A percentile compares a stretch with the other conserved stretches of the same genome.
Evolutionary conservation across 2,888 invertebrate genomes (phyloP).

Genomic region (Lomographa bimaculata): DNA sequence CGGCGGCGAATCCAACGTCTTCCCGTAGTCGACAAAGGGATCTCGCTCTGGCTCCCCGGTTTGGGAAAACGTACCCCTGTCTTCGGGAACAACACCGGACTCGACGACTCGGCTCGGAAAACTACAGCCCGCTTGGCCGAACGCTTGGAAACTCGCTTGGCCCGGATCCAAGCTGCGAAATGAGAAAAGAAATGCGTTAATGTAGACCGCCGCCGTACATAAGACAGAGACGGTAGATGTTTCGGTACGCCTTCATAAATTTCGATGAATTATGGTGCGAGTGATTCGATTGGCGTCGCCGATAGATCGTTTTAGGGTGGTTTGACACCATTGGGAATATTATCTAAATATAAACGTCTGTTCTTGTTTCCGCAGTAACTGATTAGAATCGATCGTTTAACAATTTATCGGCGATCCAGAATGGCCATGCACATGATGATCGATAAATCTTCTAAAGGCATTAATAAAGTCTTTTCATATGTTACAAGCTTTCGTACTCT

Average conservation of each 20-base stretch:
- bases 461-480: too few relatives aligned
- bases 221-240: slow-evolving; percentile 73
- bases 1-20: slow-evolving; percentile 58
- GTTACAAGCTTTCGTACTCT: too few relatives aligned
- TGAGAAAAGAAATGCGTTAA: slow-evolving; percentile 81
- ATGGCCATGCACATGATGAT: background rate
- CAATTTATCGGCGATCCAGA: slow-evolving; percentile 31
- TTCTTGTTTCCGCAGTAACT: slow-evolving; percentile 42
- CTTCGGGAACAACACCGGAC: slow-evolving; percentile 70
- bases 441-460: too few relatives aligned
- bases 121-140: slow-evolving; percentile 78
- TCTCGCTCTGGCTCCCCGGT: slow-evolving; percentile 63
- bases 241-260: slow-evolving; percentile 70
- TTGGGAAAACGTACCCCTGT: slow-evolving; percentile 52
- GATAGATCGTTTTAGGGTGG: slow-evolving; percentile 70
- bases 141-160: slow-evolving; percentile 82
- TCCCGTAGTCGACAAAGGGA: slow-evolving; percentile 58
- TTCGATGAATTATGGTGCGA: slow-evolving; percentile 76
- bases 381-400: slow-evolving; percentile 42
- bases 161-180: slow-evolving; percentile 84
- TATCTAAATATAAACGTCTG: slow-evolving; percentile 66
- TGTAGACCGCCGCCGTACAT: slow-evolving; percentile 68
- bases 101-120: slow-evolving; percentile 78
- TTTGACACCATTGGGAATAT: slow-evolving; percentile 70
- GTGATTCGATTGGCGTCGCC: slow-evolving; percentile 74